phyloP scores from a whole-genome alignment of 2,797 vertebrate genomes.

The Uromys caudimaculatus region DNA sequence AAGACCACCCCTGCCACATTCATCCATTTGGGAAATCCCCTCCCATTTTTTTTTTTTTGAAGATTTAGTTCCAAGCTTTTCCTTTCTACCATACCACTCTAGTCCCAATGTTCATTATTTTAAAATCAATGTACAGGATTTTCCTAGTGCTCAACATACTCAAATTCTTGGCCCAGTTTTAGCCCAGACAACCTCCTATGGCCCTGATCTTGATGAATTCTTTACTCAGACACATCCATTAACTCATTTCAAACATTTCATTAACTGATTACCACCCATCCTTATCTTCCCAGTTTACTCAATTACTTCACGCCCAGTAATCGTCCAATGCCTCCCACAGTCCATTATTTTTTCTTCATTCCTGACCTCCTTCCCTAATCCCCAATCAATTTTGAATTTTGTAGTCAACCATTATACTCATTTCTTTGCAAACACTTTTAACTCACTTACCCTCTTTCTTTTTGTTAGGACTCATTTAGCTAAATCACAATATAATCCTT shows the following conservation, averaged over 20 bases:
- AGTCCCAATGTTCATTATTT: not conserved
- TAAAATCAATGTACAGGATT: not conserved
- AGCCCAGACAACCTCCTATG: not conserved
- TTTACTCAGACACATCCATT: not conserved
- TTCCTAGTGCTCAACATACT: not conserved
- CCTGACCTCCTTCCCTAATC: not conserved
- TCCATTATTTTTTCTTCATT: not conserved
- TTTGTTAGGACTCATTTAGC: not conserved
- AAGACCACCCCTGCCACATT: not conserved
- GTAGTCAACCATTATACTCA: not conserved
- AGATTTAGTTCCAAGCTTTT: not conserved
- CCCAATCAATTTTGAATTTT: slow-evolving; percentile 7
- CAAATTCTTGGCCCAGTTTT: not conserved
- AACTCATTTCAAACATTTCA: slow-evolving; percentile 15
- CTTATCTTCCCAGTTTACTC: not conserved
- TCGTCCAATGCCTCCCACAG: not conserved
- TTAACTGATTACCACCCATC: not conserved
- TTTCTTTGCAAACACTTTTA: slow-evolving; percentile 8
- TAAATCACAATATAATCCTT: slow-evolving; percentile 47
- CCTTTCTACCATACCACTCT: not conserved
- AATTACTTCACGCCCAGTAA: not conserved
- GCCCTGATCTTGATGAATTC: slow-evolving; percentile 18
- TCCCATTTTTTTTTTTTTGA: not conserved
- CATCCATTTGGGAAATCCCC: rapidly evolving
- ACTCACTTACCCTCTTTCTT: not conserved